Evolutionary conservation across 2,113 vertebrate species (phyloP).

Genomic region (Peromyscus maniculatus): DNA sequence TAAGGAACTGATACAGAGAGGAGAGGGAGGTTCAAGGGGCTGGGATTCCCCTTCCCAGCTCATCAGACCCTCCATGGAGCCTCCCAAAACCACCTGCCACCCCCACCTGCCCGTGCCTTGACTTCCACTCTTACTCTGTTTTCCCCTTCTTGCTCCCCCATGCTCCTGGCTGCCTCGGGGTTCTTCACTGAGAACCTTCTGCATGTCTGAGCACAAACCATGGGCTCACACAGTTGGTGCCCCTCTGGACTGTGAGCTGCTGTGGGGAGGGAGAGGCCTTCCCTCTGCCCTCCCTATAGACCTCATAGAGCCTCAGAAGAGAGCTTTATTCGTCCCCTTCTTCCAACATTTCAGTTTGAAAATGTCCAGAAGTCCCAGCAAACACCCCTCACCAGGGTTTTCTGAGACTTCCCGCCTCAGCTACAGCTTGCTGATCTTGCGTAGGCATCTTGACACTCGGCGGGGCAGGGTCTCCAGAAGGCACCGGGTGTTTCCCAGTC

Average conservation of each 20-base stretch:
- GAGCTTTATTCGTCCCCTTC: not conserved
- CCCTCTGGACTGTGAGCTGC: not conserved
- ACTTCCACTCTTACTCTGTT: not conserved
- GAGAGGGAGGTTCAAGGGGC: not conserved
- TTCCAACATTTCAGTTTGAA: not conserved
- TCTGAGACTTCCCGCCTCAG: rapidly evolving
- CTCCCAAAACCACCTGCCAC: not conserved
- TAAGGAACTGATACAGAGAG: not conserved
- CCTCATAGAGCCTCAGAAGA: not conserved
- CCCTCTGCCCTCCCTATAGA: not conserved
- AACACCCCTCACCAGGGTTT: not conserved
- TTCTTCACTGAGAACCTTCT: not conserved
- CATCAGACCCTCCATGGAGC: not conserved
- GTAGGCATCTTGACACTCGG: not conserved
- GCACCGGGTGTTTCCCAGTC: not conserved
- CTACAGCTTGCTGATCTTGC: not conserved
- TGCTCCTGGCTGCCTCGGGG: not conserved
- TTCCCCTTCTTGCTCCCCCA: not conserved
- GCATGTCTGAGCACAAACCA: rapidly evolving
- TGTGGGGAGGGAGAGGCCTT: not conserved
- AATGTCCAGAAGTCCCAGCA: not conserved
- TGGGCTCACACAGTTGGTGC: not conserved
- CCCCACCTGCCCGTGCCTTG: rapidly evolving
- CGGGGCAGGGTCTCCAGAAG: not conserved
- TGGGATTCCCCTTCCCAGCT: not conserved